Evolutionary conservation across 2,888 invertebrate genomes (phyloP).

Genomic region (Lysandra bellargus): DNA sequence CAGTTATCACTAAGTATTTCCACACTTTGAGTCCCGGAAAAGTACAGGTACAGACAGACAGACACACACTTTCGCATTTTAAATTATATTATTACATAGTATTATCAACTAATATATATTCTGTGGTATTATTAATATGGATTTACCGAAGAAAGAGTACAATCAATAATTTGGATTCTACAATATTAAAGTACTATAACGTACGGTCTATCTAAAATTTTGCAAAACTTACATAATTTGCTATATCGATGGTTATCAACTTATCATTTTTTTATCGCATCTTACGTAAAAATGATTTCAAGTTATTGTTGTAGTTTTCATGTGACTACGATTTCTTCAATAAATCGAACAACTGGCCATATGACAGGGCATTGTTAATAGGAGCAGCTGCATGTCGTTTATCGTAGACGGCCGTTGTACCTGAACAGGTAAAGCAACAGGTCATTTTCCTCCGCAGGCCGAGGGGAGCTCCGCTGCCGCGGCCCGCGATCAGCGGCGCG

Average conservation of each 20-base stretch:
- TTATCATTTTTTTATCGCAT: slow-evolving; percentile 25
- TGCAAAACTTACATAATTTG: neutral
- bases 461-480: slow-evolving; percentile 59
- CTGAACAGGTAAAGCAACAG: slow-evolving; percentile 80
- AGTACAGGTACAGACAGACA: no score
- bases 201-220: neutral
- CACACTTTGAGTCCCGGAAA: no score
- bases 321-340: slow-evolving; percentile 52
- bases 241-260: neutral
- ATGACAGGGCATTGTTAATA: slow-evolving; percentile 66
- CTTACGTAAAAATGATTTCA: neutral
- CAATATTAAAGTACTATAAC: no score
- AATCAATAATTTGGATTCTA: no score
- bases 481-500: slow-evolving; percentile 28
- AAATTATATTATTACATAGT: no score
- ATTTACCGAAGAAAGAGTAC: no score
- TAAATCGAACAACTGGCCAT: slow-evolving; percentile 56
- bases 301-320: slow-evolving; percentile 3
- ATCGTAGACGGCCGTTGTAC: slow-evolving; percentile 65
- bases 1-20: no score
- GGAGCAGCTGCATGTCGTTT: slow-evolving; percentile 62
- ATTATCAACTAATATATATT: no score
- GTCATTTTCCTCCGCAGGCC: slow-evolving; percentile 65
- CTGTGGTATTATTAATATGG: no score
- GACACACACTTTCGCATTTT: no score